Evolutionary conservation across 2,888 invertebrate species (phyloP), one percentile per base, ranked within the genome.

Genomic region (Phragmatobia fuliginosa): DNA sequence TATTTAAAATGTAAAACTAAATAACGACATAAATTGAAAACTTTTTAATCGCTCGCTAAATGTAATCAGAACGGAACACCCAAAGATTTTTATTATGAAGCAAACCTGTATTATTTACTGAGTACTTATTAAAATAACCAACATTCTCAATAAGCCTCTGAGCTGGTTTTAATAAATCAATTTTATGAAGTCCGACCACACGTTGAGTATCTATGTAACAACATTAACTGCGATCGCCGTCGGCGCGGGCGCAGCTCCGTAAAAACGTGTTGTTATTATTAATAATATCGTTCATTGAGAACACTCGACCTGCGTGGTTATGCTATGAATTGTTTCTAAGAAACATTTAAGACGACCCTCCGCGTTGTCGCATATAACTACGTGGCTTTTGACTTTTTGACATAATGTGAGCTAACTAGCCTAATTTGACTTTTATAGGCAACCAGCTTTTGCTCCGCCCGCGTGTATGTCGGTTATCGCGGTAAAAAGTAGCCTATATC

Each of bases 251-350:
- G 90, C 91, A 86, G 31, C 87, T 84, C 83, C 83, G 88, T 91
- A 91, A 91, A 91, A 93, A 91, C 92, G 87, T 93, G 90, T 92
- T 93, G 93, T 94, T 93, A 92, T 93, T 92, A 91, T 91, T 92
- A 92, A 93, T 93, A 93, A 92, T 92, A 88, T 89, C 87, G 88
- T 90, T 91, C 90, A 90, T 88, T 90, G 88, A 88, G 81, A 84
- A 82, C 83, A 82, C 79, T 85, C 80, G 77, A 77, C 75, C 72
- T 78, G 78, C 71, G 79, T 78, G 74, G 81, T 80, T 60, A 78
- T 73, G 76, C 79, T 81, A 85, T 79, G 73, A 81, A 78, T 74
- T 80, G 81, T 77, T 89, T 86, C 87, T 84, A 67, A 82, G 85
- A 87, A 88, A 77, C 79, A 59, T 74, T 70, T 65, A 69, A 72